Conservation (phyloP, 2,888 invertebrate species). For the Eubasilissa splendida region DNA sequence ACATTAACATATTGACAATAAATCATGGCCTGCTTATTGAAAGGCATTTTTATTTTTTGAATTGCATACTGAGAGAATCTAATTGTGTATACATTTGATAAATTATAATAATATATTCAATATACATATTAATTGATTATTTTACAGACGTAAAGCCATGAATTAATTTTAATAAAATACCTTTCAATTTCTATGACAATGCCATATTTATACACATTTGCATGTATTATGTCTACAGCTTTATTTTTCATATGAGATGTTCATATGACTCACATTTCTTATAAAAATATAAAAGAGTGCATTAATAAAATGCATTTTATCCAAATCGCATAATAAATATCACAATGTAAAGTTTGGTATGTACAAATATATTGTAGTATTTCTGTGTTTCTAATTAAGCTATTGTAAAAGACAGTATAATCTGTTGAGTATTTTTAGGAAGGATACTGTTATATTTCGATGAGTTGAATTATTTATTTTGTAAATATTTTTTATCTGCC, state of each 20-base stretch:
- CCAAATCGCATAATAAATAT: constrained; percentile 3
- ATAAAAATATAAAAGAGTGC: not conserved
- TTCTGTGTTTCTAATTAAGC: constrained; percentile 40
- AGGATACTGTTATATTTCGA: constrained; percentile 34
- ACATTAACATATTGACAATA: constrained; percentile 73
- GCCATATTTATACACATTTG: constrained; percentile 49
- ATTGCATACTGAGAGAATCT: constrained; percentile 31
- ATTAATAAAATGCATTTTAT: constrained; percentile 7
- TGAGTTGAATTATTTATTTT: constrained; percentile 47
- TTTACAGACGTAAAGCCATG: constrained; percentile 19
- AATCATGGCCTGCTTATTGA: constrained; percentile 60
- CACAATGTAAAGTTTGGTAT: constrained; percentile 9
- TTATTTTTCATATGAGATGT: constrained; percentile 16
- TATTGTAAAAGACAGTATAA: constrained; percentile 35
- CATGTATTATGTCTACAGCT: constrained; percentile 8
- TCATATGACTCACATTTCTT: constrained; percentile 2
- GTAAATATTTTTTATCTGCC: constrained; percentile 40
- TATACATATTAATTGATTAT: constrained; percentile 24
- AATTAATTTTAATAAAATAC: constrained; percentile 3
- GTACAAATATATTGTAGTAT: constrained; percentile 43
- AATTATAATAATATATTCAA: constrained; percentile 9
- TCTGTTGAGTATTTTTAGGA: constrained; percentile 26
- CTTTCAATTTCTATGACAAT: constrained; percentile 36
- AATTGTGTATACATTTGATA: constrained; percentile 4
- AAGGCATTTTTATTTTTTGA: constrained; percentile 50